Evolutionary conservation across 2,113 vertebrate genomes (phyloP).

Genomic region (Micromys minutus): DNA sequence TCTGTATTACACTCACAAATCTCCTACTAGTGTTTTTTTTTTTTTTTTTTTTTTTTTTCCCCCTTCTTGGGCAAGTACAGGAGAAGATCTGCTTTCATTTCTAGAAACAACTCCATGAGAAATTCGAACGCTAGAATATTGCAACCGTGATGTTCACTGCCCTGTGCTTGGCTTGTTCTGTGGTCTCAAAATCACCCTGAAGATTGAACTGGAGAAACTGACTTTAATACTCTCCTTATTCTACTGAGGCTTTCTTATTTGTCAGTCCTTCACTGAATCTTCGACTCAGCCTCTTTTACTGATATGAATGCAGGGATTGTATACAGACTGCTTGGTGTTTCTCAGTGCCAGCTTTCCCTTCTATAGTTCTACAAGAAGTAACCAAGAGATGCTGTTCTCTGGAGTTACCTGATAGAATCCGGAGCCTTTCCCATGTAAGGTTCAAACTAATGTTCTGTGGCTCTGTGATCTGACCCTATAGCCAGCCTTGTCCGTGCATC

Average conservation of each 20-base stretch:
- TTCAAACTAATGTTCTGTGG: neutral
- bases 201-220: neutral
- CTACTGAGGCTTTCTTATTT: neutral
- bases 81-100: slow-evolving; percentile 39
- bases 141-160: neutral
- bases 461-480: neutral
- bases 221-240: neutral
- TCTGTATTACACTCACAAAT: slow-evolving; percentile 49
- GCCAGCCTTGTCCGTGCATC: neutral
- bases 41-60: too few relatives aligned
- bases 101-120: slow-evolving; percentile 47
- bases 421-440: neutral
- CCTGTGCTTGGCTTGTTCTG: neutral
- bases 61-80: slow-evolving; percentile 21
- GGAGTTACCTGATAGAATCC: neutral
- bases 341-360: neutral
- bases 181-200: slow-evolving; percentile 8
- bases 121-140: neutral
- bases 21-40: slow-evolving; percentile 27
- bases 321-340: neutral
- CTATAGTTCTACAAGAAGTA: neutral
- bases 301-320: neutral
- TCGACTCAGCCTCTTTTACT: neutral
- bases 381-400: neutral
- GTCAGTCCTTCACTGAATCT: neutral